Conservation (phyloP, 2,113 vertebrate genomes). For the Melanerpes formicivorus region DNA sequence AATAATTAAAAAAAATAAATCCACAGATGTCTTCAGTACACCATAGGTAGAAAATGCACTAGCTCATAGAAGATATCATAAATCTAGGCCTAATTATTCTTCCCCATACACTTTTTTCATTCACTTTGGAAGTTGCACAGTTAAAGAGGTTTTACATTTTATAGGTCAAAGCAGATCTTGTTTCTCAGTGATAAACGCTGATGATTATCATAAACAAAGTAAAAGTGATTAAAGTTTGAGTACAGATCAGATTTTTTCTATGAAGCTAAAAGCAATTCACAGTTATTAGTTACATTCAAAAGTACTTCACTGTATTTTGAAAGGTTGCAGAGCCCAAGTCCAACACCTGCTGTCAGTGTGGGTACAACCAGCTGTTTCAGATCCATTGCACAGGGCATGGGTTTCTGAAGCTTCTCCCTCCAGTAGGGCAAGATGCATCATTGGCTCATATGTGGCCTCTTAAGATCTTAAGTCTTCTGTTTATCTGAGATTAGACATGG, state of each 20-base stretch:
- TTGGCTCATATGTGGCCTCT: fast-evolving
- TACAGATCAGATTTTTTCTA: background rate
- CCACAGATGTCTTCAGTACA: background rate
- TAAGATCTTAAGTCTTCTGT: background rate
- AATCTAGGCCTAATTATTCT: background rate
- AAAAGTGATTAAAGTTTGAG: background rate
- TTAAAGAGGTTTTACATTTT: background rate
- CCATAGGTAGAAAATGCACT: background rate
- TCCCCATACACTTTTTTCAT: background rate
- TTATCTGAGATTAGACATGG: background rate
- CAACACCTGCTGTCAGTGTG: background rate
- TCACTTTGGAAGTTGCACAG: background rate
- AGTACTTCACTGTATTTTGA: background rate
- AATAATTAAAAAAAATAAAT: background rate
- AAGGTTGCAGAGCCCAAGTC: background rate
- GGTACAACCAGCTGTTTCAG: background rate
- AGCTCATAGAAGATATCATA: background rate
- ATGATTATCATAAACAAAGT: constrained; percentile 34
- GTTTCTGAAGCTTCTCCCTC: background rate
- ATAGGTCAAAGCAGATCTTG: background rate
- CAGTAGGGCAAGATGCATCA: fast-evolving
- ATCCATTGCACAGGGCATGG: fast-evolving
- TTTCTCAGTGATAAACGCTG: constrained; percentile 27
- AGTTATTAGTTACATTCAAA: background rate
- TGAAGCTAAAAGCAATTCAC: background rate